Evolutionary conservation across 2,888 invertebrate species (phyloP).

Genomic region (Dioctria rufipes): DNA sequence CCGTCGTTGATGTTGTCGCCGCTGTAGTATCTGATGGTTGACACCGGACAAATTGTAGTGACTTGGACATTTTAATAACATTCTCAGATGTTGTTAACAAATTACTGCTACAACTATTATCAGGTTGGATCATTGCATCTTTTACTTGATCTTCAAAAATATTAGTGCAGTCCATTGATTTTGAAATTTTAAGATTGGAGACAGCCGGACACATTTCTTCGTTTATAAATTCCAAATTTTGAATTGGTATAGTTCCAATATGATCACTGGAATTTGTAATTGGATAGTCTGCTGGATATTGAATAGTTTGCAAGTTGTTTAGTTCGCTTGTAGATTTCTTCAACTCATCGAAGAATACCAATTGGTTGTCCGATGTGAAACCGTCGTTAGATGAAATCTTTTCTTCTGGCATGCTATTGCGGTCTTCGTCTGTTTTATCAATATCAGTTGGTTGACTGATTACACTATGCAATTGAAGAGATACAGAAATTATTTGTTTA

Average conservation of each 20-base stretch:
- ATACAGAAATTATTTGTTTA: no score
- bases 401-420: neutral
- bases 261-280: slow-evolving; percentile 38
- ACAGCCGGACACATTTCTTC: slow-evolving; percentile 36
- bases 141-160: slow-evolving; percentile 49
- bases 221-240: slow-evolving; percentile 62
- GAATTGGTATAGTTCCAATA: slow-evolving; percentile 65
- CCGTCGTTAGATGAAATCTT: neutral
- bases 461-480: slow-evolving; percentile 16
- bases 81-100: neutral
- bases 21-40: slow-evolving; percentile 55
- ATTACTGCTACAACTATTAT: slow-evolving; percentile 53
- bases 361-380: neutral
- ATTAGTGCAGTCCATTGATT: neutral
- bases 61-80: slow-evolving; percentile 50
- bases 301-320: slow-evolving; percentile 2
- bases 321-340: neutral
- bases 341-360: neutral
- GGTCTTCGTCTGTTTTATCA: slow-evolving; percentile 16
- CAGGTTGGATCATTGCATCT: slow-evolving; percentile 57
- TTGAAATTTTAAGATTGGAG: no score
- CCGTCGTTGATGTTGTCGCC: slow-evolving; percentile 47
- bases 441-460: neutral
- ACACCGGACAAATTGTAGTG: slow-evolving; percentile 49
- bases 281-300: slow-evolving; percentile 29